Percentiles rank a stretch among this genome's conserved stretches.
Evolutionary conservation across 2,888 invertebrate species (phyloP).

Genomic region (Ectemnius cavifrons): DNA sequence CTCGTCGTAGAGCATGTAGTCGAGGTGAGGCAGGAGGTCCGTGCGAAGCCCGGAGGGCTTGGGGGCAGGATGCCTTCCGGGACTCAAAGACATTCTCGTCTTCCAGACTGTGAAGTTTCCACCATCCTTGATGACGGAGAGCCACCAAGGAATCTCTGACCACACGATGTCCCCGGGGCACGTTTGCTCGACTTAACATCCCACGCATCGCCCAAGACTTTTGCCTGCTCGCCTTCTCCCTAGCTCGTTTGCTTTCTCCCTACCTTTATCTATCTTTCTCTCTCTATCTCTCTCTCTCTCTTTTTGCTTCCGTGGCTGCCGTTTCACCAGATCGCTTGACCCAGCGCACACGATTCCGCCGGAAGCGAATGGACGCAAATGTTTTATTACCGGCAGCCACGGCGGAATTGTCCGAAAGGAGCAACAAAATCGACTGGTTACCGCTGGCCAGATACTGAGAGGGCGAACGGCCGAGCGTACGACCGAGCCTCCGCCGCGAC

Average conservation of each 20-base stretch:
- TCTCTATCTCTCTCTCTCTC: conserved; percentile 1
- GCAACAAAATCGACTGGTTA: conserved; percentile 45
- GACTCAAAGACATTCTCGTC: conserved; percentile 78
- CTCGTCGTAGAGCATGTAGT: conserved; percentile 9
- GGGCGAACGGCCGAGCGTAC: too few relatives aligned
- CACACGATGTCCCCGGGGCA: conserved; percentile 72
- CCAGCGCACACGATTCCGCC: conserved; percentile 18
- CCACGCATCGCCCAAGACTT: conserved; percentile 59
- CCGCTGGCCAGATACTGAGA: conserved; percentile 45
- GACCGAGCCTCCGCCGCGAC: conserved; percentile 34
- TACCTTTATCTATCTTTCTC: background rate
- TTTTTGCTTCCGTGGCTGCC: background rate
- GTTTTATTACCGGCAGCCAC: conserved; percentile 36
- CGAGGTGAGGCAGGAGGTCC: conserved; percentile 22
- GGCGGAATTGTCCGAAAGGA: conserved; percentile 24
- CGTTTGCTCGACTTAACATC: conserved; percentile 68
- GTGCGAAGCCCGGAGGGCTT: conserved; percentile 38
- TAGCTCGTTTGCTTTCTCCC: conserved; percentile 19
- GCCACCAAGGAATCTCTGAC: conserved; percentile 73
- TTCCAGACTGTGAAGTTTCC: conserved; percentile 73
- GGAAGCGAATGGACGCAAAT: conserved; percentile 41
- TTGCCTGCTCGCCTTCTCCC: conserved; percentile 6
- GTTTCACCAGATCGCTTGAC: conserved; percentile 16
- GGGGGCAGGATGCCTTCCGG: conserved; percentile 68
- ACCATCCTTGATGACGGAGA: conserved; percentile 63